Conservation (phyloP, 2,888 invertebrate genomes). For the Drosophila silvestris region DNA sequence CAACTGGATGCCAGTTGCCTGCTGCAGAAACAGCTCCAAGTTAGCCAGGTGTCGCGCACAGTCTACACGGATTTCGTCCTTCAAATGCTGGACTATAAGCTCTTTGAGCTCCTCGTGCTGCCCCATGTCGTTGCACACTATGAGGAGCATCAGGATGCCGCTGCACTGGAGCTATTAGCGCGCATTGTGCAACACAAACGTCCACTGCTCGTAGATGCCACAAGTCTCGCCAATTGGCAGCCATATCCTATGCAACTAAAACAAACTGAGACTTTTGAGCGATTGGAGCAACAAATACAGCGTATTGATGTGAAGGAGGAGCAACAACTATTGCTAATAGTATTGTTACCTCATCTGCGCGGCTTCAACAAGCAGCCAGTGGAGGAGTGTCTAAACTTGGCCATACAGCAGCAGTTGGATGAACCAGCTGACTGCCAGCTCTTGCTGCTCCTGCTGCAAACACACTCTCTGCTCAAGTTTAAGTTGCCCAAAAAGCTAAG, state of each 20-base stretch:
- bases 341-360: slow-evolving; percentile 80
- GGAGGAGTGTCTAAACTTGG: slow-evolving; percentile 26
- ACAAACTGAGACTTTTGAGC: slow-evolving; percentile 61
- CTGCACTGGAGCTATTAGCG: slow-evolving; percentile 88
- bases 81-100: slow-evolving; percentile 88
- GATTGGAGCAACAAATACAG: slow-evolving; percentile 58
- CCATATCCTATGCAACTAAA: slow-evolving; percentile 89
- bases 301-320: slow-evolving; percentile 77
- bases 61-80: slow-evolving; percentile 89
- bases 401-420: slow-evolving; percentile 32
- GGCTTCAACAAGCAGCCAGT: slow-evolving; percentile 63
- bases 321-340: slow-evolving; percentile 80
- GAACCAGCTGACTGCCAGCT: slow-evolving; percentile 16
- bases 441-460: slow-evolving; percentile 61
- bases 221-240: slow-evolving; percentile 88
- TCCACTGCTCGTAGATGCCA: slow-evolving; percentile 88
- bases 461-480: slow-evolving; percentile 53
- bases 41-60: slow-evolving; percentile 86
- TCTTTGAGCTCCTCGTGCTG: slow-evolving; percentile 90
- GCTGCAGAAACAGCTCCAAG: slow-evolving; percentile 88
- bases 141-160: slow-evolving; percentile 86
- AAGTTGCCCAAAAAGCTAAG: slow-evolving; percentile 36
- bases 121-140: slow-evolving; percentile 89
- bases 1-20: slow-evolving; percentile 91
- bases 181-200: slow-evolving; percentile 89